Evolutionary conservation across 2,797 vertebrate genomes (phyloP).

Genomic region (Chiloscyllium punctatum): DNA sequence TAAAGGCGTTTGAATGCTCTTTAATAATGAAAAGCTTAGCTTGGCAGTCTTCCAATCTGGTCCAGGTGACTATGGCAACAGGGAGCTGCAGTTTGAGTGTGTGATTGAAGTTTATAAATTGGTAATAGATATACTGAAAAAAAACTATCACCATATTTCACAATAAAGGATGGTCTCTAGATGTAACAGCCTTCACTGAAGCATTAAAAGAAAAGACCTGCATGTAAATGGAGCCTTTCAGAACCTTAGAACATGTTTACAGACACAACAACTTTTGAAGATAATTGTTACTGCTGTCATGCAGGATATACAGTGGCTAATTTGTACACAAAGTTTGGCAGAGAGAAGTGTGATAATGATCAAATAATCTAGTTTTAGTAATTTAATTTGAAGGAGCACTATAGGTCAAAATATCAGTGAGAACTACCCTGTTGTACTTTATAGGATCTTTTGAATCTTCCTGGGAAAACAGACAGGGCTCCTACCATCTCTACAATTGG

Average conservation of each 20-base stretch:
- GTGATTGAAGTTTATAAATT: slow-evolving; percentile 99
- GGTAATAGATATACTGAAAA: slow-evolving; percentile 86
- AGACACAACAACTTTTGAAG: background rate
- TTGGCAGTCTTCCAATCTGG: slow-evolving; percentile 90
- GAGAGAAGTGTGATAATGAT: background rate
- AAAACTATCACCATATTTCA: slow-evolving; percentile 80
- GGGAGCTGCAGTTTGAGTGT: slow-evolving; percentile 89
- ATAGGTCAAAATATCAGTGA: background rate
- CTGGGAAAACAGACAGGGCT: background rate
- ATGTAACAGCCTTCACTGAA: slow-evolving; percentile 94
- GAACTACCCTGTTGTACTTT: background rate
- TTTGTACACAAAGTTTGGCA: background rate
- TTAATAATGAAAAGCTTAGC: slow-evolving; percentile 82
- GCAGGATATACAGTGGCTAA: background rate
- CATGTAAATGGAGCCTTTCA: background rate
- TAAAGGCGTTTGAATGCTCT: slow-evolving; percentile 84
- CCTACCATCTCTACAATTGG: background rate
- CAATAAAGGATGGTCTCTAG: slow-evolving; percentile 88
- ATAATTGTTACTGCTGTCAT: background rate
- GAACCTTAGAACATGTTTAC: background rate
- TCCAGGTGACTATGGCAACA: slow-evolving; percentile 94
- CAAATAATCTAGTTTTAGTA: background rate
- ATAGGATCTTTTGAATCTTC: background rate
- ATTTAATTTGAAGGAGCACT: background rate
- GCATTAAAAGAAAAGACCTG: slow-evolving; percentile 60